Conservation (phyloP, 1,140 invertebrate species). For the Eubasilissa regina region DNA sequence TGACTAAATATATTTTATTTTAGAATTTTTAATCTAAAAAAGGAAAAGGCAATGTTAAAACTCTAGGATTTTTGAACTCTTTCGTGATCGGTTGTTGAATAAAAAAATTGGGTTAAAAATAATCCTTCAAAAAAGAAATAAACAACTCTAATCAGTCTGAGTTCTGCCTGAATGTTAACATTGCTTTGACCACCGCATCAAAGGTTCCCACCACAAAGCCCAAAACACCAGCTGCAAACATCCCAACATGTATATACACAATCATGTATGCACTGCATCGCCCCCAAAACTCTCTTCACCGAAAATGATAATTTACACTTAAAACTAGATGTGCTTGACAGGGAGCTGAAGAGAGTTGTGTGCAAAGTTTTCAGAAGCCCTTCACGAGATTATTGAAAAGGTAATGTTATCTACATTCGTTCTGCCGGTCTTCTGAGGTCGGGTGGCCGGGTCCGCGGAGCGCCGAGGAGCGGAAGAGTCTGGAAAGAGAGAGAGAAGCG, state of each 20-base stretch:
- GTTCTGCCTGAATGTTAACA: not conserved
- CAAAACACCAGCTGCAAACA: slow-evolving; percentile 8
- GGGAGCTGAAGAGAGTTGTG: not conserved
- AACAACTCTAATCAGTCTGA: no score
- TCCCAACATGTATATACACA: slow-evolving; percentile 10
- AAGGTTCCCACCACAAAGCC: slow-evolving; percentile 22
- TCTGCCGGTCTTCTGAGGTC: not conserved
- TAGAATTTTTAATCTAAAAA: no score
- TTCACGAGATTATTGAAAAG: not conserved
- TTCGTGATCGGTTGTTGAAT: no score
- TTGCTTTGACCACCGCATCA: not conserved
- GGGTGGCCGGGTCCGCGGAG: not conserved
- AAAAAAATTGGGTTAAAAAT: no score
- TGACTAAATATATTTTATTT: no score
- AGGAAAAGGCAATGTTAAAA: no score
- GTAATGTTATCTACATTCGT: slow-evolving; percentile 2
- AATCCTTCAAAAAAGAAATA: no score
- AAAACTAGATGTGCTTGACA: slow-evolving; percentile 17
- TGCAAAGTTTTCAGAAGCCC: slow-evolving; percentile 13
- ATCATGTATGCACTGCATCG: not conserved
- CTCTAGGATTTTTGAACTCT: no score
- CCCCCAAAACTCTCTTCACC: no score
- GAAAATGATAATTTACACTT: slow-evolving; percentile 20
- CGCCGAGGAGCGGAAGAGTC: not conserved
- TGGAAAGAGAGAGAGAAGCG: slow-evolving; percentile 13